Evolutionary conservation across 2,888 invertebrate genomes (phyloP), one percentile per base, ranked within the genome.

Genomic region (Morpho helenor): DNA sequence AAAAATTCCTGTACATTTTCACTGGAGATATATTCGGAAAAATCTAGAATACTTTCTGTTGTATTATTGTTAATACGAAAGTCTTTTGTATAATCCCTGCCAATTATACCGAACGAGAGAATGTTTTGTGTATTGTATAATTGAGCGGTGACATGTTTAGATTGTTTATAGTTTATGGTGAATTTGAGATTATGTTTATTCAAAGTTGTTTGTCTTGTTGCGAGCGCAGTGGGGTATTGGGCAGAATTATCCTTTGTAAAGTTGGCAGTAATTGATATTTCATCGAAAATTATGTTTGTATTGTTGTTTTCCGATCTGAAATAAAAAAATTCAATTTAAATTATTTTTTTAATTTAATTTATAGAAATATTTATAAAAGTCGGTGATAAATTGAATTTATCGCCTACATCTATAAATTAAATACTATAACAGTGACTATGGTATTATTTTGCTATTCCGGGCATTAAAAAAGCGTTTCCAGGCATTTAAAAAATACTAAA

Each of bases 1-100:
- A 87, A 82, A 52, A 86, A 77, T 41, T 83, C 83, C 56, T 74
- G 69, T 0, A 84, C 68, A 56, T 84, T 79, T 39, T 87, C 85
- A 55, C 70, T 79, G 7, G 75, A 80, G 47, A 84, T 74, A 8
- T 75, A 79, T 59, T 80, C 75, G 42, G 75, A 75, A 22, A 75
- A 66, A 57, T 73, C 68, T 48, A 72, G 9, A 53, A 22, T 75
- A 7, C 73, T 59, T 53, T 69, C 64, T n/a, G 63, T 57, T 2
- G 63, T 64, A 23, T 65, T 60, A 54, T 60, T 48, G 10, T 40
- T 7, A 9, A 46, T 7, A 23, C 58, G 23, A 3, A 69, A 73
- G 63, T 86, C 85, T 51, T 70, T 77, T 0, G 72, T 60, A 59
- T 69, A 79, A 65, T 81, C 78, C 62, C 84, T 74, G 1, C 80